A percentile compares a stretch with the other conserved stretches of the same genome.
These are phyloP conservation scores for Gallinago paraguaiae DNA, from an alignment of 2,113 vertebrate species.

Conservation along the genomic window DNA sequence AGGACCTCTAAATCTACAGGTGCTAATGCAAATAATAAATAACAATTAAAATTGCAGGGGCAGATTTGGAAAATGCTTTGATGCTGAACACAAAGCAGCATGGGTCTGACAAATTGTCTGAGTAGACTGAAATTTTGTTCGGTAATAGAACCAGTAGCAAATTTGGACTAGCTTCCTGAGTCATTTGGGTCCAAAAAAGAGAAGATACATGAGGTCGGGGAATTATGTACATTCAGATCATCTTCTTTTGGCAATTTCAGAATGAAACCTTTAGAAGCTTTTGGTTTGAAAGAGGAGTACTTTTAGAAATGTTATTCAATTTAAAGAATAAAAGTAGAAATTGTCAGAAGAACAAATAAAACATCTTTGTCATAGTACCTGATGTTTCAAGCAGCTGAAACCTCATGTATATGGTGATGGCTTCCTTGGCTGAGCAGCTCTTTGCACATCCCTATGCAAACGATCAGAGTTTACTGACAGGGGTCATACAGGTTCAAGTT, in stretches of 20 bases:
- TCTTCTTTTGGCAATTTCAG: background rate
- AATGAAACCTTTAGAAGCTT: background rate
- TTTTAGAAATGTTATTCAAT: background rate
- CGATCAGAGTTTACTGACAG: background rate
- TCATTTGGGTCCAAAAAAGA: background rate
- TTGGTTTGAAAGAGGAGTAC: background rate
- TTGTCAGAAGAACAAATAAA: background rate
- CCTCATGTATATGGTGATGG: accelerated
- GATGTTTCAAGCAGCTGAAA: background rate
- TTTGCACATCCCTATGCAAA: accelerated
- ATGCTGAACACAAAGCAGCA: background rate
- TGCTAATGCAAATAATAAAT: slow-evolving; percentile 8
- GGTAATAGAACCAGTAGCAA: background rate
- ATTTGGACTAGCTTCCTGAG: background rate
- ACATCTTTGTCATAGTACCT: background rate
- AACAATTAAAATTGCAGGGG: background rate
- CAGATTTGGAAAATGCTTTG: background rate
- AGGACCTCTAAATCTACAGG: background rate
- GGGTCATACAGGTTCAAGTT: background rate
- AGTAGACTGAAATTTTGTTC: background rate
- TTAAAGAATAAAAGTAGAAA: background rate
- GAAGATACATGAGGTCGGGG: background rate
- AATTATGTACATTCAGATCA: background rate
- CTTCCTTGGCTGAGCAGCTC: background rate
- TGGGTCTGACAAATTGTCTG: background rate